Base-by-base conservation (phyloP, 2,888 invertebrate species). In the Aleiodes alternator region DNA sequence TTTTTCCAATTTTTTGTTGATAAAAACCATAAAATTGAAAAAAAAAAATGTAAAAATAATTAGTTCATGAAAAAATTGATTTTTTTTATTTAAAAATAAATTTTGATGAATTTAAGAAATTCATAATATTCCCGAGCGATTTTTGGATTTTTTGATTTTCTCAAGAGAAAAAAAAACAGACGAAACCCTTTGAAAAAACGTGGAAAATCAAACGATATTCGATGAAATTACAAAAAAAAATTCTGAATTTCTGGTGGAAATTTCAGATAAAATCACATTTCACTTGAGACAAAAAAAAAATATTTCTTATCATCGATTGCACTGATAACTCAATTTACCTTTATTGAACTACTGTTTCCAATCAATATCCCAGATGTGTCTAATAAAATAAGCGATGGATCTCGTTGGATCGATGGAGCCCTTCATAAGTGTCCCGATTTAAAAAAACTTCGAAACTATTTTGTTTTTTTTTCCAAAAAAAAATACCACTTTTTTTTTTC, bases 361-460 rank as follows among this genome's bases (percentile, higher is more conserved):
- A 85, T 87, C 87, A 79, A 85, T 87, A 84, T 87, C 87, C 86
- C 85, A 85, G 83, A 87, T 87, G 78, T 84, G 83, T 81, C 84
- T 84, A 80, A 85, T 84, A 80, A 84, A 82, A 78, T 85, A 81
- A 82, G 83, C 81, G 82, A 82, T 83, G 80, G 82, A 81, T 82
- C 82, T 84, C 78, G 84, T 83, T 82, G 82, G 79, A 80, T 82
- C 81, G 82, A 81, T 83, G 82, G 82, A 82, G 80, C 84, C 85
- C 86, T 85, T 87, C 87, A 88, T 87, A 88, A 87, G 85, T 85
- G 82, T 86, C 84, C 85, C 76, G 74, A 43, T 73, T 48, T 73
- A 72, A 73, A 72, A 72, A 73, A 72, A 73, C 55, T 38, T 55
- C 68, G 31, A 23, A 57, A 80, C 79, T 73, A 68, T 81, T 75